Evolutionary conservation across 2,113 vertebrate species (phyloP).

Genomic region (Chionodraco myersi): DNA sequence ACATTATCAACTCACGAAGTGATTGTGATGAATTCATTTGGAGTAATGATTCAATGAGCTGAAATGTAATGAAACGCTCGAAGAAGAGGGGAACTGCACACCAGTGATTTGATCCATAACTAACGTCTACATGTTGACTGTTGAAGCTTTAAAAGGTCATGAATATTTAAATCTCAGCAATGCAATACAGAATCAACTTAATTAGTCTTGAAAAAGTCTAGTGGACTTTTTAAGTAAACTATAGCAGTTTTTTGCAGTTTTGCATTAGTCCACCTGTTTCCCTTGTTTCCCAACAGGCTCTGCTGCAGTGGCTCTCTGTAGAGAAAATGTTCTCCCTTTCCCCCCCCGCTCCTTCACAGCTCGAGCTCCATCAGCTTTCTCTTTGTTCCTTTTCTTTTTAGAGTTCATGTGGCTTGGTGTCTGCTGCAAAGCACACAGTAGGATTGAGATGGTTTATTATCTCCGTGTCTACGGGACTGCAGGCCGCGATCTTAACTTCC

Average conservation of each 20-base stretch:
- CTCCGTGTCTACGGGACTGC: not conserved
- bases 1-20: not conserved
- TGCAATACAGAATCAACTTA: not conserved
- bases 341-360: not conserved
- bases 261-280: not conserved
- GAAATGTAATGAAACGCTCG: not conserved
- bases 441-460: not conserved
- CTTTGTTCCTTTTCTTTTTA: not conserved
- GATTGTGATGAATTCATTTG: slow-evolving; percentile 1
- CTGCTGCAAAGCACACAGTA: not conserved
- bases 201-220: not conserved
- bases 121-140: not conserved
- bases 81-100: not conserved
- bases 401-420: not conserved
- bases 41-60: not conserved
- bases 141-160: not conserved
- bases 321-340: not conserved
- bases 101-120: not conserved
- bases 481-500: not conserved
- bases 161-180: not conserved
- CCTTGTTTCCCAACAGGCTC: not conserved
- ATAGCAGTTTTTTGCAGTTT: not conserved
- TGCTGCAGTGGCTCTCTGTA: not conserved
- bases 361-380: not conserved
- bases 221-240: too few species aligned